These are phyloP conservation scores for Bombus consobrinus DNA, from an alignment of 1,140 invertebrate genomes.

Conservation along the genomic window DNA sequence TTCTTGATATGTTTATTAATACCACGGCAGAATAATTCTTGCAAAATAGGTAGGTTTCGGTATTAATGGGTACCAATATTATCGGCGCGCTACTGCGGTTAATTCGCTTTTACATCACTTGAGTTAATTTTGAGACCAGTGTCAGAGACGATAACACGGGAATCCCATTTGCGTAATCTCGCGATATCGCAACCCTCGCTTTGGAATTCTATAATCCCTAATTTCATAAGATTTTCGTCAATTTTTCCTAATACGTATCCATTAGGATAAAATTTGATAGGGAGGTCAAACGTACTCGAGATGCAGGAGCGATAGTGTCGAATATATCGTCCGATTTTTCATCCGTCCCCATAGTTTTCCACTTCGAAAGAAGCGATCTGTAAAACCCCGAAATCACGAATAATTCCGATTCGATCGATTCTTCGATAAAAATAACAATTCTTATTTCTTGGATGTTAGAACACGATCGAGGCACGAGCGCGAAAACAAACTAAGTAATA, in stretches of 20 bases:
- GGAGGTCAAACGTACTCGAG: no score
- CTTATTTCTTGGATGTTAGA: no score
- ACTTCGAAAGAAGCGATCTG: no score
- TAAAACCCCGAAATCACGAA: no score
- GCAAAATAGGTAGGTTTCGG: background rate
- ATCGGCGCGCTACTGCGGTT: background rate
- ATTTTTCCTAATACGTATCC: background rate
- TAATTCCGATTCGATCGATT: no score
- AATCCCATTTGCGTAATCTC: slow-evolving; percentile 38
- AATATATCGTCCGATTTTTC: no score
- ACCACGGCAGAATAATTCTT: background rate
- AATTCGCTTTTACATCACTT: slow-evolving; percentile 18
- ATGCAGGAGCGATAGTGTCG: no score
- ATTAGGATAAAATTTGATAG: no score
- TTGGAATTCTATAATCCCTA: background rate
- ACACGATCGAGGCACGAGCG: no score
- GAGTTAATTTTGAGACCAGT: slow-evolving; percentile 32
- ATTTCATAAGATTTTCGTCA: background rate
- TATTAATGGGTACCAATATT: background rate
- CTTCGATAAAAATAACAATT: no score
- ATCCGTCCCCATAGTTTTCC: no score
- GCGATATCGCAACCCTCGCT: background rate
- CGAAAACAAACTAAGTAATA: no score
- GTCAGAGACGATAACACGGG: slow-evolving; percentile 20
- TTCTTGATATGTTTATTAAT: background rate